Base-by-base conservation (phyloP, 2,888 invertebrate species). In the Diplolepis rosae region DNA sequence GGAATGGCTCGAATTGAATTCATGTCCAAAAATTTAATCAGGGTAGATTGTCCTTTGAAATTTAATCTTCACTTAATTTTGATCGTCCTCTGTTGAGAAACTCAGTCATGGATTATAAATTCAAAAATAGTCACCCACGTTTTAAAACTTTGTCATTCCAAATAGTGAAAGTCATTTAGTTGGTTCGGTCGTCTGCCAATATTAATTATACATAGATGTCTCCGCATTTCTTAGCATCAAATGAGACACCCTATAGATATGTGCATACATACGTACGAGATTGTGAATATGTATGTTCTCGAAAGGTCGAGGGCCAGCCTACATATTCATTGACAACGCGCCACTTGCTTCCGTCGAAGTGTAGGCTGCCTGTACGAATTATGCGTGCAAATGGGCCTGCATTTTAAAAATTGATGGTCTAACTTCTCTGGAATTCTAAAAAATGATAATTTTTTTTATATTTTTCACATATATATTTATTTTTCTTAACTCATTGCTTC, bases 241-340 rank as follows among this genome's bases (percentile, higher is more conserved):
- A 61, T 42, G 61, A 61, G 61, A 61, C 61, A 61, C 61, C 61
- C 39, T 24, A 27, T 61, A 61, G 61, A 68, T 72, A 50, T 39
- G 4, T 15, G 35, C 15, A 52, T 66, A 42, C 22, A 32, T 22
- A 35, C 54, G 35, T 45, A 9, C 45, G 65, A 65, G 48, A 69
- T 54, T 66, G 66, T 65, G 74, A 77, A 76, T 75, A 77, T 71
- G 75, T 76, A 78, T 77, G 72, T 74, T 54, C 71, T 70, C 77
- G 75, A 70, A 81, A 81, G 85, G 85, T 83, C 84, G 81, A 79
- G 83, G 83, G 83, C 80, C 83, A 84, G 75, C 82, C 79, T 85
- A 81, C 82, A 85, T 85, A 85, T 85, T 85, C 84, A 84, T 84
- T 80, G 81, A 82, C 73, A 83, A 75, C 80, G 77, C 77, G 79